Percentiles rank a stretch among this genome's conserved stretches.
phyloP scores from a whole-genome alignment of 64 coral and sea anemone species.

The Pocillopora damicornis region DNA sequence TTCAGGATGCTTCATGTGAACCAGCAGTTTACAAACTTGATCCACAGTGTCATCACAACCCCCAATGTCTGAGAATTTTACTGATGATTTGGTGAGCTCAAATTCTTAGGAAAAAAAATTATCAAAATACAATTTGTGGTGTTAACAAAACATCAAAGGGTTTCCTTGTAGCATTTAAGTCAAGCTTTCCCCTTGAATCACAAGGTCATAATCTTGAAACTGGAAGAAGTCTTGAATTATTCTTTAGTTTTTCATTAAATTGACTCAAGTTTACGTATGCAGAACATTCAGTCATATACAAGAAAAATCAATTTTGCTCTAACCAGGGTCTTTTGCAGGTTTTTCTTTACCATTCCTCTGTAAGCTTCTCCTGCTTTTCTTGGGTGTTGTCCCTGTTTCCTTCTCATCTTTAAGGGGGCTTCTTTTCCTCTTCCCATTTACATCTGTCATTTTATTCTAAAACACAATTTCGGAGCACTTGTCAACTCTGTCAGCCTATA shows the following conservation, averaged over 20 bases:
- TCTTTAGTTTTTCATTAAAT: too few relatives aligned
- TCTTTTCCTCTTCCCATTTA: conserved; percentile 55
- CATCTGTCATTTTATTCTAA: not conserved
- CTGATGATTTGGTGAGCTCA: conserved; percentile 45
- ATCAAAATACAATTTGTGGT: not conserved
- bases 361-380: conserved; percentile 36
- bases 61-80: conserved; percentile 91
- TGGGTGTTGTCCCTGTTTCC: not conserved
- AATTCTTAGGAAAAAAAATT: conserved; percentile 35
- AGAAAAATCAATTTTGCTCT: not conserved
- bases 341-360: conserved; percentile 13
- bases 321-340: conserved; percentile 3
- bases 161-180: too few relatives aligned
- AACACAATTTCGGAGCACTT: not conserved
- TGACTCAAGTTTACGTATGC: too few relatives aligned
- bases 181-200: too few relatives aligned
- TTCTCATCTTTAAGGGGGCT: not conserved
- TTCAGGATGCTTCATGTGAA: conserved; percentile 94
- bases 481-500: too few relatives aligned
- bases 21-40: conserved; percentile 85
- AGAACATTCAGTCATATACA: not conserved
- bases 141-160: too few relatives aligned
- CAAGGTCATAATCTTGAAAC: too few relatives aligned
- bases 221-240: too few relatives aligned
- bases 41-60: conserved; percentile 83